phyloP scores from a whole-genome alignment of 2,888 invertebrate species.

The Acrobeloides nanus region DNA sequence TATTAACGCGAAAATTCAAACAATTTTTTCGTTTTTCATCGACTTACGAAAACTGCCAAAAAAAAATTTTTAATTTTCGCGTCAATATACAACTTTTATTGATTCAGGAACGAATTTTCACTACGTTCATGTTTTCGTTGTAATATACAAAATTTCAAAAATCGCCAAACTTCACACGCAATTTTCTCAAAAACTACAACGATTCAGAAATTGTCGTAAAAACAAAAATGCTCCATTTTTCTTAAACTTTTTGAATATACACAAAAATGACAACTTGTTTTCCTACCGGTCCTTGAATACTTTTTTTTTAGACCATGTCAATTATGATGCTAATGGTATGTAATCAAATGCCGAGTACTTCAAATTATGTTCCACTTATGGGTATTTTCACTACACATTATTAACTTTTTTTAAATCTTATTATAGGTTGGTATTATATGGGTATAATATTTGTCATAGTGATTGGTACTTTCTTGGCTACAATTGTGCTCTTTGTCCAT shows the following conservation, averaged over 20 bases:
- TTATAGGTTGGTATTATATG: slow-evolving; percentile 57
- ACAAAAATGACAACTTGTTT: too few relatives aligned
- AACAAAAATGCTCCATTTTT: too few relatives aligned
- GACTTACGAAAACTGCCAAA: too few relatives aligned
- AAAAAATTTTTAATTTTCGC: too few relatives aligned
- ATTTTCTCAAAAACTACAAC: not conserved
- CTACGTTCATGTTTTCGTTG: not conserved
- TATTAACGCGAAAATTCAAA: too few relatives aligned
- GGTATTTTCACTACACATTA: slow-evolving; percentile 44
- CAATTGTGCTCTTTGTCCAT: slow-evolving; percentile 57
- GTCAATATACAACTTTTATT: too few relatives aligned
- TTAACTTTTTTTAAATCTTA: slow-evolving; percentile 1
- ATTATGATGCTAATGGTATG: slow-evolving; percentile 58
- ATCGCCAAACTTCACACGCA: not conserved
- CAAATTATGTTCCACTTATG: slow-evolving; percentile 58
- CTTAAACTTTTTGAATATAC: too few relatives aligned
- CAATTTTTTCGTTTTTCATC: too few relatives aligned
- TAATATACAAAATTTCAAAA: not conserved
- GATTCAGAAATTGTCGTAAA: not conserved
- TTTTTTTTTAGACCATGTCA: slow-evolving; percentile 54
- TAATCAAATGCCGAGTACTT: slow-evolving; percentile 58
- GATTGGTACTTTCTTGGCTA: slow-evolving; percentile 57
- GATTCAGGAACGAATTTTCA: too few relatives aligned
- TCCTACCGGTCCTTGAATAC: too few relatives aligned
- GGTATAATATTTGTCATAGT: slow-evolving; percentile 59